Evolutionary conservation across 2,797 vertebrate species (phyloP).

Genomic region (Garrulus glandarius): DNA sequence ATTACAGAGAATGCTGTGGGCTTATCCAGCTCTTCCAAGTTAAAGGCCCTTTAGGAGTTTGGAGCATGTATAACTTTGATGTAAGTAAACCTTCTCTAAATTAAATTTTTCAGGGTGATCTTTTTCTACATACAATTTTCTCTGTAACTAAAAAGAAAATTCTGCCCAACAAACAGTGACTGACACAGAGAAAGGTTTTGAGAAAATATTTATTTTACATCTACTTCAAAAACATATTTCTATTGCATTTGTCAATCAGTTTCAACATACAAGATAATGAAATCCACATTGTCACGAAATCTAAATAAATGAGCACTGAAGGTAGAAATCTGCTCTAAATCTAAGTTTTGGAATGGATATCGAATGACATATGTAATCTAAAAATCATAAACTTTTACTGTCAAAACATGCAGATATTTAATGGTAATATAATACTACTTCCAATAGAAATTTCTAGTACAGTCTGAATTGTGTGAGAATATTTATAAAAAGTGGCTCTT

Average conservation of each 20-base stretch:
- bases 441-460: background rate
- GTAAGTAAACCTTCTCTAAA: constrained; percentile 11
- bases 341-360: constrained; percentile 20
- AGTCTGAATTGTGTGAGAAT: background rate
- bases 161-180: constrained; percentile 3
- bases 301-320: constrained; percentile 39
- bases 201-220: constrained; percentile 4
- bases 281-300: constrained; percentile 43
- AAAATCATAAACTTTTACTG: constrained; percentile 4
- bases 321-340: constrained; percentile 44
- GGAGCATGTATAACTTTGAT: background rate
- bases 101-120: constrained; percentile 42
- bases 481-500: background rate
- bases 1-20: background rate
- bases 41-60: background rate
- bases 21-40: constrained; percentile 37
- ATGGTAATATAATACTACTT: background rate
- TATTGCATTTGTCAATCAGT: constrained; percentile 19
- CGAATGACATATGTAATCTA: background rate
- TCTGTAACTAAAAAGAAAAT: constrained; percentile 40
- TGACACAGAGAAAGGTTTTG: background rate
- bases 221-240: constrained; percentile 47
- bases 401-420: background rate
- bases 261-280: constrained; percentile 38
- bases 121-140: constrained; percentile 29